These are phyloP conservation scores for Pristionchus exspectatus DNA, from an alignment of 2,888 invertebrate genomes.

Conservation along the genomic window DNA sequence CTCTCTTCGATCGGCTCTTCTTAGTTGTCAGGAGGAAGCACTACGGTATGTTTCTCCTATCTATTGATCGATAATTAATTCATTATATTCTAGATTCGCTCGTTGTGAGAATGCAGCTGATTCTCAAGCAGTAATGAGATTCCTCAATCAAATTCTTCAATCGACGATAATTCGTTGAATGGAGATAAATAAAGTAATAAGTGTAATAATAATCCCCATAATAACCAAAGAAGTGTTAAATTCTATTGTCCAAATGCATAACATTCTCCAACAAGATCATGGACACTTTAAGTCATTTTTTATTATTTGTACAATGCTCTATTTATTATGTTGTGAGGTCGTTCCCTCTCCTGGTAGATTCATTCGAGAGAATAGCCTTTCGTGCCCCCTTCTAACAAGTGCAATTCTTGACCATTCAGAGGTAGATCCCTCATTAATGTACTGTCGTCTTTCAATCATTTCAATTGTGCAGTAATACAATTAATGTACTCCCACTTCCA, in stretches of 20 bases:
- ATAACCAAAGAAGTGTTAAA: slow-evolving; percentile 44
- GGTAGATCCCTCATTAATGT: slow-evolving; percentile 27
- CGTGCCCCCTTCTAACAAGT: slow-evolving; percentile 22
- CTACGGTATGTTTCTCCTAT: slow-evolving; percentile 6
- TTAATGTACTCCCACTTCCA: not conserved
- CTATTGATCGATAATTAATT: not conserved
- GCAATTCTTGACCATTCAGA: slow-evolving; percentile 43
- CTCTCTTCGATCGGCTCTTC: slow-evolving; percentile 45
- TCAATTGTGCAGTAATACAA: not conserved
- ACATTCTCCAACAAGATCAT: slow-evolving; percentile 1
- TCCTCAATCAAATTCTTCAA: slow-evolving; percentile 61
- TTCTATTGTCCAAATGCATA: not conserved
- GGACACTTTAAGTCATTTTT: not conserved
- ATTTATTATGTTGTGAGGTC: slow-evolving; percentile 45
- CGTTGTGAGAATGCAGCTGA: slow-evolving; percentile 54
- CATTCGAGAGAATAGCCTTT: slow-evolving; percentile 2
- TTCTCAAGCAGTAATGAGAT: slow-evolving; percentile 57
- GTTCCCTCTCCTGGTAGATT: not conserved
- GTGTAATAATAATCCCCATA: slow-evolving; percentile 33
- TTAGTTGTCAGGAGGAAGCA: slow-evolving; percentile 54
- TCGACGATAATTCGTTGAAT: slow-evolving; percentile 60
- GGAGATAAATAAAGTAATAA: not conserved
- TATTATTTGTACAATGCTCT: not conserved
- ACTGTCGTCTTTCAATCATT: slow-evolving; percentile 26
- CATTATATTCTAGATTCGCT: slow-evolving; percentile 37